These are phyloP conservation scores for Atherinomorus stipes DNA, from an alignment of 2,113 vertebrate species.

Conservation along the genomic window DNA sequence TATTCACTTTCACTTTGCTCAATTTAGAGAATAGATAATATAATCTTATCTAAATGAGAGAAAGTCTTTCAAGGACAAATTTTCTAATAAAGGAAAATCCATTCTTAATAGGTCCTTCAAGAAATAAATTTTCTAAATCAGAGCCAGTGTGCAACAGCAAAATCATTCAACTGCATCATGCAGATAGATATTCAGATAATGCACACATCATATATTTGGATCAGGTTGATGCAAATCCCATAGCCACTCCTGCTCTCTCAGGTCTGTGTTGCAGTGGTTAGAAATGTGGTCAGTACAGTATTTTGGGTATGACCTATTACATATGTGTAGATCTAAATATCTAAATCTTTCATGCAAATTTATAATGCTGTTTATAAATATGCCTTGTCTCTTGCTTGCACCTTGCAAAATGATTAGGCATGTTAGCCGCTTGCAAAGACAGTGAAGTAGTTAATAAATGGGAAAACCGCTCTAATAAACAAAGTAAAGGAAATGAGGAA, in stretches of 20 bases:
- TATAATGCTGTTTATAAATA: no score
- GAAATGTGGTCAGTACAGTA: not conserved
- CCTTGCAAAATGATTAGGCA: not conserved
- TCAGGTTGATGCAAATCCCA: conserved; percentile 12
- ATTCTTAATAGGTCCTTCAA: not conserved
- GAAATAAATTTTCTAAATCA: conserved; percentile 18
- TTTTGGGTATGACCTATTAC: not conserved
- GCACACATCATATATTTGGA: conserved; percentile 23
- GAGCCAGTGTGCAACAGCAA: conserved; percentile 30
- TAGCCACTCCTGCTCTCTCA: not conserved
- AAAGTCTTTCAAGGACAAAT: not conserved
- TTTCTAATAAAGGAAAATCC: not conserved
- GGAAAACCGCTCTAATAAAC: conserved; percentile 29
- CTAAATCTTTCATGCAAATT: conserved; percentile 2
- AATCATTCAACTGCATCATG: conserved; percentile 13
- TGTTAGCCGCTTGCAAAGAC: conserved; percentile 40
- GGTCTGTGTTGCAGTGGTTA: not conserved
- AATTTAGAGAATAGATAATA: not conserved
- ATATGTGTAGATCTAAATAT: not conserved
- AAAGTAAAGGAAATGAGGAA: conserved; percentile 30
- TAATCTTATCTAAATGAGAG: not conserved
- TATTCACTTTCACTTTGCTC: not conserved
- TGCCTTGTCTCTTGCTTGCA: no score
- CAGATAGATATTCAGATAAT: conserved; percentile 31
- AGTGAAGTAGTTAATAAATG: conserved; percentile 38